Conservation (phyloP, 1,140 invertebrate genomes). For the Hirudo medicinalis region DNA sequence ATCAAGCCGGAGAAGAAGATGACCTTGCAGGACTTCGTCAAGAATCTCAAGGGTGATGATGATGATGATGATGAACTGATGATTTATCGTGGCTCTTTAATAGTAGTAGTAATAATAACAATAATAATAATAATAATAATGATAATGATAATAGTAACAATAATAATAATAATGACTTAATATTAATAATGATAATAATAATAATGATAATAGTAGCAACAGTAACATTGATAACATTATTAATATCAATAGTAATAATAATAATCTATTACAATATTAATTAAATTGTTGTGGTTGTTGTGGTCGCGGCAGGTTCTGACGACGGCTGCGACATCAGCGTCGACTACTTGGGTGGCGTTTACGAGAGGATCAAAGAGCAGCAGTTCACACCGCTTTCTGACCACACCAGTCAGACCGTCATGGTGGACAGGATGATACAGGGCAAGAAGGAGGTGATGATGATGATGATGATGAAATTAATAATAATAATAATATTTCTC, state of each 20-base stretch:
- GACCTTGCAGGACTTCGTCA: conserved; percentile 91
- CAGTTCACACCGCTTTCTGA: conserved; percentile 93
- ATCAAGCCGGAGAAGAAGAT: conserved; percentile 85
- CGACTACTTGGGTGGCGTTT: conserved; percentile 82
- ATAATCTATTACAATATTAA: too few species aligned
- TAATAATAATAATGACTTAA: too few species aligned
- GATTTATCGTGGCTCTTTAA: too few species aligned
- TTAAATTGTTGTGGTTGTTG: too few species aligned
- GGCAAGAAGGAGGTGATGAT: conserved; percentile 66
- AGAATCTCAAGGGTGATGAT: conserved; percentile 68
- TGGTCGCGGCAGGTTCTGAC: conserved; percentile 34
- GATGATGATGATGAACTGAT: background rate
- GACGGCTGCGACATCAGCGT: conserved; percentile 74
- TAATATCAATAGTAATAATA: conserved; percentile 22
- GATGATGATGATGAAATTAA: too few species aligned
- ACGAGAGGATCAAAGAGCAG: conserved; percentile 83
- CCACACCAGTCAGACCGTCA: conserved; percentile 94
- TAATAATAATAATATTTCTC: too few species aligned
- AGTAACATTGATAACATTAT: too few species aligned
- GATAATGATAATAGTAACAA: too few species aligned
- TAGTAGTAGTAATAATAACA: too few species aligned
- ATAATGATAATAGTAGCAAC: too few species aligned
- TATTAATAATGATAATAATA: too few species aligned
- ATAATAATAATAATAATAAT: too few species aligned
- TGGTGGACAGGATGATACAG: conserved; percentile 92